Evolutionary conservation across 2,797 vertebrate genomes (phyloP), one percentile per base, ranked within the genome.

Genomic region (Poeciliopsis gracilis): DNA sequence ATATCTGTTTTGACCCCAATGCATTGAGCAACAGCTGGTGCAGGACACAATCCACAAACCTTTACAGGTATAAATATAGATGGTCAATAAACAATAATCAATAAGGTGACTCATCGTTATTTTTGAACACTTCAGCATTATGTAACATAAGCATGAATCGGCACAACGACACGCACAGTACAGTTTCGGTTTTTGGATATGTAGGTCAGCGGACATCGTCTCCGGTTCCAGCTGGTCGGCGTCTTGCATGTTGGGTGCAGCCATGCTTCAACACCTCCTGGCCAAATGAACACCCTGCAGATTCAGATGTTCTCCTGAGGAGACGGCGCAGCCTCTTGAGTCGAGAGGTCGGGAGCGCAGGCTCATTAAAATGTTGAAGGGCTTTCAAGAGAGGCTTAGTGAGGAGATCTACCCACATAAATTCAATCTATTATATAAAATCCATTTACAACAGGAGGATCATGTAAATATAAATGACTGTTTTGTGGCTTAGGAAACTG

Each of bases 101-200:
- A 25, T 43, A 28, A 67, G 36, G 33, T 38, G 66, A 36, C 30
- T 43, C 66, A 69, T 43, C 13, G 2, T 70, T 28, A 45, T 43
- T 70, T n/a, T n/a, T 13, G 25, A 43, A 70, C 23, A n/a, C 67
- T 43, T 70, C 41, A 70, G 67, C 28, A 28, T 70, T 70, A 70
- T 15, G 12, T n/a, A n/a, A 45, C 38, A 66, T 36, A 18, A 38
- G 36, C 33, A 13, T 45, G 25, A 28, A 45, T n/a, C 10, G 41
- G 41, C 41, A 45, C 12, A n/a, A n/a, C 15, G 23, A 43, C 23
- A 45, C 15, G 9, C 23, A 38, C 33, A 41, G 25, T n/a, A 16
- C 15, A 45, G 41, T 70, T 45, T 13, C 23, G 15, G 38, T 43
- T 43, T 69, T 13, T 43, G 25, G 18, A 23, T 43, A 25, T 38